Evolutionary conservation across 2,888 invertebrate species (phyloP), one percentile per base, ranked within the genome.

Genomic region (Entomobrya proxima): DNA sequence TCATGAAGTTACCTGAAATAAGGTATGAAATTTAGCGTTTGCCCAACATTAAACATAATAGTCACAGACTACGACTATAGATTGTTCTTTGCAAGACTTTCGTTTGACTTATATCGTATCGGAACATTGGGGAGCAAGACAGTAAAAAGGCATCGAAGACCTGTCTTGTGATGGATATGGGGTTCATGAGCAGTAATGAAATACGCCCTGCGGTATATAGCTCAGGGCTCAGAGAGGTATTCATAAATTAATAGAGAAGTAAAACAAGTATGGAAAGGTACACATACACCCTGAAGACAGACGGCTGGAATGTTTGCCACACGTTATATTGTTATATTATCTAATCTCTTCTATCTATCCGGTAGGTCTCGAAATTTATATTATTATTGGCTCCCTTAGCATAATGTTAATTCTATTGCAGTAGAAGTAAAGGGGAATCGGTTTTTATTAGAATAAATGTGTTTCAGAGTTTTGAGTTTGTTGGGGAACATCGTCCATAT

Each of bases 281-380:
- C 50, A 74, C 52, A 74, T 7, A 74, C 7, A 52, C 18, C 24
- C 30, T 35, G 35, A n/a, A n/a, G n/a, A n/a, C n/a, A 18, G 50
- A 32, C 21, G 52, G 30, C 32, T 52, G 50, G 74, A 74, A 74
- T 74, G 32, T 18, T 52, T 52, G 32, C 74, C 74, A 52, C 52
- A 74, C 74, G 74, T 52, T 74, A 40, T 11, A 40, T 15, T n/a
- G 30, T 69, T 44, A 69, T 50, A n/a, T 74, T 83, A 83, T 83
- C 77, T 83, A 77, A 83, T 83, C 83, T n/a, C n/a, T 55, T 15
- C 55, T 77, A 55, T 77, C 83, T 83, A 69, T 77, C 83, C 40
- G 83, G 83, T 76, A 77, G 83, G 83, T 83, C 67, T 58, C 35
- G 32, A 21, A 74, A 50, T 11, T 52, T 52, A 44, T 69, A 69